Evolutionary conservation across 2,888 invertebrate genomes (phyloP), one percentile per base, ranked within the genome.

Genomic region (Ormyrus labotus): DNA sequence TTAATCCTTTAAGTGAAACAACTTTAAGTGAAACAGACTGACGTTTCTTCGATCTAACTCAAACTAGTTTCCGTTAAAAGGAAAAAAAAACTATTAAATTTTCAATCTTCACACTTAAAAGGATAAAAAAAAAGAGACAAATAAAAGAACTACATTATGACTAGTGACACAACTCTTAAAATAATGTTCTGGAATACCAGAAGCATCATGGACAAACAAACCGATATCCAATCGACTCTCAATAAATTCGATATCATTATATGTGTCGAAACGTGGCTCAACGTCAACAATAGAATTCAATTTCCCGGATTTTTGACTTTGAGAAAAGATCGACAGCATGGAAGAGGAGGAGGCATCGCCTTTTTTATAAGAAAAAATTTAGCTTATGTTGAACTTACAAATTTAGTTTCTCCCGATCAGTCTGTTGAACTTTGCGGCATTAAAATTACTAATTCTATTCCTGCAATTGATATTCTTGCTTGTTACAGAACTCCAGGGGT

Each of bases 191-290:
- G 58, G 58, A 58, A 58, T 4, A 58, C 5, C 2, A 58, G 58
- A 13, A 58, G 58, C n/a, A 64, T 64, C 5, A 64, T 9, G n/a
- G 64, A 64, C n/a, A 64, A 50, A 48, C 64, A 64, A 50, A n/a
- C 6, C 50, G 64, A 64, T 10, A 9, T 19, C 19, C 19, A 19
- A 19, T 19, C 19, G 1, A 19, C 19, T 19, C 19, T 19, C 50
- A 65, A 65, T 13, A 5, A 65, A 50, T 50, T 65, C 50, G 2
- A 53, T 53, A 5, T 53, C 2, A 8, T 53, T 2, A 11, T 53
- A 53, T 53, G 53, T 1, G 53, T 53, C 1, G 50, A 65, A 50
- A 65, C 65, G 13, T 65, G 50, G 65, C 65, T 65, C 4, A 50
- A 50, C 2, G 4, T 0, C 48, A 65, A 48, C 13, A 65, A 51